Evolutionary conservation across 2,797 vertebrate genomes (phyloP).

Genomic region (Sphenopsis melanotis): DNA sequence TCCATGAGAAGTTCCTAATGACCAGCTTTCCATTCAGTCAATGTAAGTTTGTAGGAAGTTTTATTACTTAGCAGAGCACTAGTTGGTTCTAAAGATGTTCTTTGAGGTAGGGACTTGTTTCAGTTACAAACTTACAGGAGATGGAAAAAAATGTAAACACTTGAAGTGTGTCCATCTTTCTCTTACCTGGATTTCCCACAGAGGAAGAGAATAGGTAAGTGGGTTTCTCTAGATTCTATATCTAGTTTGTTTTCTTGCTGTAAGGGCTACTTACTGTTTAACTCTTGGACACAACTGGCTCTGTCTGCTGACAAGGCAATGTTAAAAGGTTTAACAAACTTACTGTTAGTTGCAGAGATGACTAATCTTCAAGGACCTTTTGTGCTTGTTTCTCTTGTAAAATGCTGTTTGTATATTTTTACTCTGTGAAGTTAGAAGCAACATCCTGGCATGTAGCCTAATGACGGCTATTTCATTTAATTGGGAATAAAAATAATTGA

Average conservation of each 20-base stretch:
- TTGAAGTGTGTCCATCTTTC: background rate
- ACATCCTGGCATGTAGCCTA: background rate
- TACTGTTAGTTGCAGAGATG: background rate
- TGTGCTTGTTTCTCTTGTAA: background rate
- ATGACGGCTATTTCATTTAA: background rate
- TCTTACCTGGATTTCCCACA: background rate
- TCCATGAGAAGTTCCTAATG: background rate
- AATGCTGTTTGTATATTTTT: background rate
- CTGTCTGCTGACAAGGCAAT: background rate
- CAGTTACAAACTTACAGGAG: background rate
- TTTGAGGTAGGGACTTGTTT: background rate
- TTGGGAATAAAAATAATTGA: background rate
- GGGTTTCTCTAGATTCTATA: background rate
- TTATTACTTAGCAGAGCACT: background rate
- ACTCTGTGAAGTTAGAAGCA: background rate
- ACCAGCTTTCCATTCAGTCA: background rate
- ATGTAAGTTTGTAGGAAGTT: background rate
- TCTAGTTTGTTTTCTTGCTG: background rate
- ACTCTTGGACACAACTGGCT: background rate
- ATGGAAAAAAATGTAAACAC: background rate
- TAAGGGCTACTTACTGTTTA: background rate
- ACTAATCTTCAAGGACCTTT: background rate
- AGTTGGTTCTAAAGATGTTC: background rate
- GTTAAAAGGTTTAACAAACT: background rate
- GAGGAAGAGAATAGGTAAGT: background rate